Conservation (phyloP, 2,888 invertebrate species). For the Danaus chrysippus region DNA sequence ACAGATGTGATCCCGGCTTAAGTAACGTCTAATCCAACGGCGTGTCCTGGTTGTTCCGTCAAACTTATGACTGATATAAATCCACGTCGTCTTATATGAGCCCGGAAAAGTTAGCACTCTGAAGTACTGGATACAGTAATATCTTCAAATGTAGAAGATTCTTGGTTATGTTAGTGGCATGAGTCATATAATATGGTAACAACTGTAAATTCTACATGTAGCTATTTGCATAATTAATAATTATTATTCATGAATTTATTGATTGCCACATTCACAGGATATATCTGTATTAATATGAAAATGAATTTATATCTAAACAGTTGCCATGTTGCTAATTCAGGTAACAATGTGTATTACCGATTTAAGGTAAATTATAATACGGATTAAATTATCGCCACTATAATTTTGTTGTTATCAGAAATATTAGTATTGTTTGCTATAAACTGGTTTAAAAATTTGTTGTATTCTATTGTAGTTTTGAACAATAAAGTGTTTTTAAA, state of each 20-base stretch:
- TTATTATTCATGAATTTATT: not conserved
- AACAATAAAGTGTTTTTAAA: too few species aligned
- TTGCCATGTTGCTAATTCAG: not conserved
- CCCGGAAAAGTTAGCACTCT: conserved; percentile 7
- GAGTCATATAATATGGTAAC: not conserved
- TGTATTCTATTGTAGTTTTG: too few species aligned
- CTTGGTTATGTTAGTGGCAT: not conserved
- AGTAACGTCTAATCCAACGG: conserved; percentile 22
- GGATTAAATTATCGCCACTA: too few species aligned
- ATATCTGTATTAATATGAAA: not conserved
- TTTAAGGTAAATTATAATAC: too few species aligned
- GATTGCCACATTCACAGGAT: not conserved
- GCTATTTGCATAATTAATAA: conserved; percentile 3
- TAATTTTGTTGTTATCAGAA: too few species aligned
- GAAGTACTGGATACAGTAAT: not conserved
- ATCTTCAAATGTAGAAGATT: conserved; percentile 3
- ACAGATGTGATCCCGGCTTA: conserved; percentile 6
- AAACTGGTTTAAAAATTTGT: too few species aligned
- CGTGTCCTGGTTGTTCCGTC: conserved; percentile 21
- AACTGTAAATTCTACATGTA: conserved; percentile 1
- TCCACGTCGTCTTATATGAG: conserved; percentile 21
- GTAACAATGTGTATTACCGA: too few species aligned
- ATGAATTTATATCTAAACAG: not conserved
- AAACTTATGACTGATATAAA: conserved; percentile 29
- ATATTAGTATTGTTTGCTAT: too few species aligned